A percentile compares a stretch with the other conserved stretches of the same genome.
Evolutionary conservation across 2,888 invertebrate species (phyloP).

Genomic region (Tetragonula carbonaria): DNA sequence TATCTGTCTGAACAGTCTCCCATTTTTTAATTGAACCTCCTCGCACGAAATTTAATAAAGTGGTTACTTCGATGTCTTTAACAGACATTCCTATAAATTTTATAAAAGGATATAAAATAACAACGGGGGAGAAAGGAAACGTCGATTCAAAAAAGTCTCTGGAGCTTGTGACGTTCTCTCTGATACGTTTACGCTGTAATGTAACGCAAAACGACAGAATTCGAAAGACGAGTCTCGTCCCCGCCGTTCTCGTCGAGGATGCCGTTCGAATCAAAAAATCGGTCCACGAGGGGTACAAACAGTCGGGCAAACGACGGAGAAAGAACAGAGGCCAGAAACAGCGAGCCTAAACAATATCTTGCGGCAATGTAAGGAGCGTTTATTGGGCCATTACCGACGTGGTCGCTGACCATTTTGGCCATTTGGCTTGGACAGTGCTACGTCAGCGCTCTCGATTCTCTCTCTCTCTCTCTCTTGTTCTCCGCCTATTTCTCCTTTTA

Average conservation of each 20-base stretch:
- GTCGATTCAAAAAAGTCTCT: neutral
- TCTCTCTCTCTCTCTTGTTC: slow-evolving; percentile 64
- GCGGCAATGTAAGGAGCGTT: slow-evolving; percentile 83
- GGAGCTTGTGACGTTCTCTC: slow-evolving; percentile 14
- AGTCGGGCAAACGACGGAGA: slow-evolving; percentile 12
- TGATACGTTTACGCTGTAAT: slow-evolving; percentile 64
- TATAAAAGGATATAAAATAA: neutral
- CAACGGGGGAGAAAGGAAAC: neutral
- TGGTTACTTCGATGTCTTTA: too few relatives aligned
- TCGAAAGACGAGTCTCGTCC: slow-evolving; percentile 31
- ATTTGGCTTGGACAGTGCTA: slow-evolving; percentile 82
- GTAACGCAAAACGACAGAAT: slow-evolving; percentile 54
- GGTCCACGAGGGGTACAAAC: slow-evolving; percentile 40
- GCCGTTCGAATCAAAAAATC: slow-evolving; percentile 67
- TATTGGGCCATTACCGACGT: slow-evolving; percentile 83
- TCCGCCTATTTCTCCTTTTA: slow-evolving; percentile 63
- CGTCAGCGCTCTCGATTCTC: slow-evolving; percentile 81
- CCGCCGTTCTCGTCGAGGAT: slow-evolving; percentile 20
- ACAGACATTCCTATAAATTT: neutral
- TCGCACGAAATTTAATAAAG: too few relatives aligned
- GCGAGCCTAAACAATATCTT: slow-evolving; percentile 83
- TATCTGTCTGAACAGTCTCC: neutral
- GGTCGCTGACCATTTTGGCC: slow-evolving; percentile 81
- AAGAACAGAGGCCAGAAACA: slow-evolving; percentile 58
- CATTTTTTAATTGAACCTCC: neutral